phyloP scores from a whole-genome alignment of 1,140 invertebrate species.

The Drosophila sturtevanti region DNA sequence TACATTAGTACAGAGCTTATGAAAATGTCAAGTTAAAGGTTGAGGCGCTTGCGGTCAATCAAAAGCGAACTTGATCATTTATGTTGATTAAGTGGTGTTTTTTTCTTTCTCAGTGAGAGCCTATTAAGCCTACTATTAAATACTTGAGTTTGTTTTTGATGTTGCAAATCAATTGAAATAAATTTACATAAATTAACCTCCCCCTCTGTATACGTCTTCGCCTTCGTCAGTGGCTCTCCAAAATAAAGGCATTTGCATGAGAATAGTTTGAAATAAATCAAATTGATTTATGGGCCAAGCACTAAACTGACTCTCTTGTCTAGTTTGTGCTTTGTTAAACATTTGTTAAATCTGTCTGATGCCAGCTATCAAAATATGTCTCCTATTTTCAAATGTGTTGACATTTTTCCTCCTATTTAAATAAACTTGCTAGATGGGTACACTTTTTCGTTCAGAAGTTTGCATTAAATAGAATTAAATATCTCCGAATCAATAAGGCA shows the following conservation, averaged over 20 bases:
- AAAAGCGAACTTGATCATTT: constrained; percentile 5
- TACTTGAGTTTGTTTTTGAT: not conserved
- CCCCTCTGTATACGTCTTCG: not conserved
- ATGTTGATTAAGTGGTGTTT: not conserved
- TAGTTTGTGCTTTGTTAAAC: constrained; percentile 55
- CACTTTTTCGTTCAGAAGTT: constrained; percentile 32
- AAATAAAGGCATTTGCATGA: constrained; percentile 37
- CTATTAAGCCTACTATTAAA: constrained; percentile 5
- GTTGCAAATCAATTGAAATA: constrained; percentile 12
- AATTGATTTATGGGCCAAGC: constrained; percentile 54
- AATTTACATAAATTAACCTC: constrained; percentile 5
- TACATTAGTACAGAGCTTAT: not conserved
- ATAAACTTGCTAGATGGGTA: no score
- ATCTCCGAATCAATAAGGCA: no score
- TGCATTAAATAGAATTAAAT: no score
- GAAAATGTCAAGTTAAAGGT: constrained; percentile 29
- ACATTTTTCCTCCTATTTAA: no score
- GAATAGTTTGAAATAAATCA: constrained; percentile 62
- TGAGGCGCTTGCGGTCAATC: constrained; percentile 16
- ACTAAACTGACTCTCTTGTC: constrained; percentile 15
- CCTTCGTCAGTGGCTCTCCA: not conserved
- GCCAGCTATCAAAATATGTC: constrained; percentile 45
- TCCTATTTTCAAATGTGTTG: constrained; percentile 25
- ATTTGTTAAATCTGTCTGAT: constrained; percentile 34
- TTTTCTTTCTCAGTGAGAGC: not conserved